Evolutionary conservation across 2,888 invertebrate genomes (phyloP).

Genomic region (Rhaphigaster nebulosa): DNA sequence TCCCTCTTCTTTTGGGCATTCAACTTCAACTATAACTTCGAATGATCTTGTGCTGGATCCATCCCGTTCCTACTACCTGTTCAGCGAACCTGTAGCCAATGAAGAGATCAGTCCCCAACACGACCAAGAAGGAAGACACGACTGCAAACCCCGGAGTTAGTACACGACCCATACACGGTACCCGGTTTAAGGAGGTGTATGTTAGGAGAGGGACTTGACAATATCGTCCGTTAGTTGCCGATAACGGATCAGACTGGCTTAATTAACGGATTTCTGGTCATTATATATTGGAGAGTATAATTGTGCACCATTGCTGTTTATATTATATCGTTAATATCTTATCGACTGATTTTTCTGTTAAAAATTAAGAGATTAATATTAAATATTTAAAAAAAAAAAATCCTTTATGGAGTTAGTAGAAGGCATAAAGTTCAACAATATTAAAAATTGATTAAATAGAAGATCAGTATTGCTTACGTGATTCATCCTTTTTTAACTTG

Average conservation of each 20-base stretch:
- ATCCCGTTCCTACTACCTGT: too few species aligned
- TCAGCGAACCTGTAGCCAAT: neutral
- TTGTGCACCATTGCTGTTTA: neutral
- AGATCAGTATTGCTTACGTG: too few species aligned
- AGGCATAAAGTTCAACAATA: too few species aligned
- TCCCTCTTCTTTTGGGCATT: neutral
- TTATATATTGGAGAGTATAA: neutral
- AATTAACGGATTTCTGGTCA: slow-evolving; percentile 30
- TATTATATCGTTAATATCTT: neutral
- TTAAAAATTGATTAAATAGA: too few species aligned
- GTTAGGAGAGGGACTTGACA: neutral
- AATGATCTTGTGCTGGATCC: neutral
- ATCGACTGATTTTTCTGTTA: neutral
- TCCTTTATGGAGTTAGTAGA: too few species aligned
- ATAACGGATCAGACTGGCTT: neutral
- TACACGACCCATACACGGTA: neutral
- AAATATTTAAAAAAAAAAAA: too few species aligned
- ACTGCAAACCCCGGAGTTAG: neutral
- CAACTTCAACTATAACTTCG: too few species aligned
- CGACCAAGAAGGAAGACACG: slow-evolving; percentile 1
- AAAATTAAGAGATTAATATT: too few species aligned
- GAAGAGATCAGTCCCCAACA: neutral
- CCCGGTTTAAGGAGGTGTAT: neutral
- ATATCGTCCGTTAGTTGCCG: slow-evolving; percentile 20
- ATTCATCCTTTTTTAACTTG: too few species aligned